Conservation (phyloP, 2,113 vertebrate genomes). For the Amia ocellicauda region DNA sequence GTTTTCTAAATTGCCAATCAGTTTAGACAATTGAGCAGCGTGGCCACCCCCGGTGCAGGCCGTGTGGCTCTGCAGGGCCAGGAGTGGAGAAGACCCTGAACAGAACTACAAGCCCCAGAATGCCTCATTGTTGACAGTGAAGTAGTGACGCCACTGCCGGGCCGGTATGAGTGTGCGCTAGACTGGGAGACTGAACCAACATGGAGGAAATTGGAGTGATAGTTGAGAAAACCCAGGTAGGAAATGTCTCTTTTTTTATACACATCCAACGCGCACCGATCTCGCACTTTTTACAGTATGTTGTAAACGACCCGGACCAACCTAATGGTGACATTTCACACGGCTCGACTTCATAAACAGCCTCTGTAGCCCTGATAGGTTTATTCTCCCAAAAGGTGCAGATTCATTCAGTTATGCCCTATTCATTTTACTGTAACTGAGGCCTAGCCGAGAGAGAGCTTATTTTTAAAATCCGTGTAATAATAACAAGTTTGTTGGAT, state of each 20-base stretch:
- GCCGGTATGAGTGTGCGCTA: constrained; percentile 2
- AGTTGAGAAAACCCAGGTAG: constrained; percentile 65
- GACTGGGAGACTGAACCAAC: constrained; percentile 34
- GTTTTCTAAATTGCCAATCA: no score
- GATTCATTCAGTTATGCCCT: constrained; percentile 51
- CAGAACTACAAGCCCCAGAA: no score
- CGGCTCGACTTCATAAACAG: neutral
- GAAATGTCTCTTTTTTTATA: constrained; percentile 2
- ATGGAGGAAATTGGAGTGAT: constrained; percentile 66
- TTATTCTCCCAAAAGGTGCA: constrained; percentile 43
- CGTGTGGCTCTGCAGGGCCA: no score
- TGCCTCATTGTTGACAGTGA: no score
- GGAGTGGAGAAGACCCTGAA: no score
- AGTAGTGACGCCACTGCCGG: no score
- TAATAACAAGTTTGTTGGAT: no score
- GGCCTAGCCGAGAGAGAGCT: constrained; percentile 12
- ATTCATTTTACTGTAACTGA: constrained; percentile 51
- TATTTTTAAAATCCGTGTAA: no score
- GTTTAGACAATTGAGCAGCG: no score
- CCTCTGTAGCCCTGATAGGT: neutral
- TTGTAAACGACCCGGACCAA: no score
- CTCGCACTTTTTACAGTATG: neutral
- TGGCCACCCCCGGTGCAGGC: no score
- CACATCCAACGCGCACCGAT: neutral
- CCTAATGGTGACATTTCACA: neutral